Evolutionary conservation across 2,113 vertebrate species (phyloP), one percentile per base, ranked within the genome.

Genomic region (Mirza zaza): DNA sequence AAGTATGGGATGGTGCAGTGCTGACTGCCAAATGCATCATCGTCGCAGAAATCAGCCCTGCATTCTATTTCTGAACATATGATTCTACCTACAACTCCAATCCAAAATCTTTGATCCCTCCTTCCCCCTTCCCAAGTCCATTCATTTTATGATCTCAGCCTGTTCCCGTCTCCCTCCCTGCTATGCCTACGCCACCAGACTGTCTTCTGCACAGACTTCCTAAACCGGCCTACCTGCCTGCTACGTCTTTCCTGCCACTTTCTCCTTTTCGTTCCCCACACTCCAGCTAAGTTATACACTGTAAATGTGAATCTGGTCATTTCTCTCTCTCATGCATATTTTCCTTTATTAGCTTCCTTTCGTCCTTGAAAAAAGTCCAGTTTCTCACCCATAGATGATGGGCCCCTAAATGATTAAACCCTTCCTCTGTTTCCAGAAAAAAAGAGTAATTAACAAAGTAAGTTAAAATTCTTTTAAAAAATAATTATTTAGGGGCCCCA

Each of bases 141-240:
- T 8, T n/a, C 12, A 9, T 48, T 15, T n/a, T 27, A 7, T 25
- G 7, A 36, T 17, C 39, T 27, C 36, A 25, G 45, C 25, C 23
- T 15, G 7, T 34, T n/a, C 21, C 36, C 27, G 1, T 25, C 76
- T 68, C 25, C 17, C 1, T 21, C 65, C 12, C 21, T 12, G 3
- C 34, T 6, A 1, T 4, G 4, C 21, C 12, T 77, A 32, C 8
- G 6, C 14, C 8, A 12, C 6, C 14, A 0, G 29, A 6, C 3
- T 55, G 18, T 8, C 52, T 17, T 2, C 25, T 25, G 18, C 39
- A 1, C 36, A 20, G 45, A 27, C 32, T 27, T 27, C 48, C 20
- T 42, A 0, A 0, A 5, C 36, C 13, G 34, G 13, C 14, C 55
- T 71, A n/a, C n/a, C 18, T 32, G 34, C 5, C 39, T 27, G 36